Evolutionary conservation across 1,140 invertebrate genomes (phyloP), one percentile per base, ranked within the genome.

Genomic region (Mizuhopecten yessoensis): DNA sequence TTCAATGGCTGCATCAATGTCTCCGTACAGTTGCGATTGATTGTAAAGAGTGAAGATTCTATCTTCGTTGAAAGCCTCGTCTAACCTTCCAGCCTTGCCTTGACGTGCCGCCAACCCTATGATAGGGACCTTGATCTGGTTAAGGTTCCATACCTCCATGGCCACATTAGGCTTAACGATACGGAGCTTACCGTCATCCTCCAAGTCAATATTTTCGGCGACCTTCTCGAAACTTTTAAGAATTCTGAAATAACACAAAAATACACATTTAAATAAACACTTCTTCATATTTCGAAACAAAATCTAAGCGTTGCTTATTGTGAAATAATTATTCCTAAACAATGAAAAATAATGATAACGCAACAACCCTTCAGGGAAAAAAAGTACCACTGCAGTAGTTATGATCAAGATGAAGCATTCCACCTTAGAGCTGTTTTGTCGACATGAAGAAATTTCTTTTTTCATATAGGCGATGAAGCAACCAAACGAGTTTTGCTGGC

Each of bases 141-240:
- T 89, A 0, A 95, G 88, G 34, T 94, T 88, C 94, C 94, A 96
- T 34, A 96, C 91, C 57, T 96, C 95, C 88, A 96, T 92, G 39
- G 94, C 95, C 15, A 96, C 93, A 89, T 96, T 95, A 2, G 94
- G 93, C 17, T 93, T 94, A 13, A 96, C 95, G 29, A 95, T 90
- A 29, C 95, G 94, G 33, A 94, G 86, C 20, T 93, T 34, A 11
- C 90, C 91, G 3, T 92, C 49, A 7, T 91, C 89, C 0, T 91
- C 93, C 57, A 96, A 86, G 36, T 95, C 88, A 7, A 92, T 92
- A 34, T 94, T 95, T 86, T 91, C 93, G 13, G 93, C 94, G 34
- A 94, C 94, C 39, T 88, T 88, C 89, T 96, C 95, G 15, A 96
- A 87, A n/a, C 92, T 93, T 33, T 93, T 90, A 1, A 95, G 91